Percentiles rank a stretch among this genome's conserved stretches.
phyloP scores from a whole-genome alignment of 2,888 invertebrate genomes.

The Seira sanloemensis region DNA sequence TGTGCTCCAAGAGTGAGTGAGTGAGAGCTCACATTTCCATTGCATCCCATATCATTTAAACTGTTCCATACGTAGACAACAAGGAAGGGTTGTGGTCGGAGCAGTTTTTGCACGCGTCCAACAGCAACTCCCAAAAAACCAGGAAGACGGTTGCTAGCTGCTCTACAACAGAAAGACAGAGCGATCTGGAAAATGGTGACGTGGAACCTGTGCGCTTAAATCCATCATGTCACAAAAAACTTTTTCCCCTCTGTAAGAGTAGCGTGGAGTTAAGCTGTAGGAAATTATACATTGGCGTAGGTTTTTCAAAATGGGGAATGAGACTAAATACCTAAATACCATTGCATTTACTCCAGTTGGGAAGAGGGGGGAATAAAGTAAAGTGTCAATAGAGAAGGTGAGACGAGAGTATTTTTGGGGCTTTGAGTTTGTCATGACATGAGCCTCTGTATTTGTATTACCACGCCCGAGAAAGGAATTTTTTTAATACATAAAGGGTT shows the following conservation, averaged over 20 bases:
- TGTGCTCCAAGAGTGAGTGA: no score
- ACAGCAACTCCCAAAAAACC: neutral
- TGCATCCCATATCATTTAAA: constrained; percentile 3
- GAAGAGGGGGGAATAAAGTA: no score
- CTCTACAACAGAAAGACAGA: neutral
- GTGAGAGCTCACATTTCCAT: no score
- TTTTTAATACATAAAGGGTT: neutral
- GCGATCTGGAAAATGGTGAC: neutral
- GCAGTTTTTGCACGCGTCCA: constrained; percentile 43
- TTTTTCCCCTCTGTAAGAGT: neutral
- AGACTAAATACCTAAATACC: neutral
- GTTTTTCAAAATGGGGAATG: neutral
- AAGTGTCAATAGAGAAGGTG: neutral
- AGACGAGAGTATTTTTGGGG: neutral
- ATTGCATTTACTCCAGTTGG: neutral
- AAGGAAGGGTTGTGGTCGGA: constrained; percentile 42
- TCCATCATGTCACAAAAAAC: neutral
- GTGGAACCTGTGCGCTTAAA: neutral
- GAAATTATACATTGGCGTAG: neutral
- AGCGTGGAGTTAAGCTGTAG: neutral
- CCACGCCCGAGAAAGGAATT: constrained; percentile 30
- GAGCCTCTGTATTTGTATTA: neutral
- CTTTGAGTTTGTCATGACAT: neutral
- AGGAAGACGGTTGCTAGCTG: neutral
- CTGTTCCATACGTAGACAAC: constrained; percentile 21